Evolutionary conservation across 2,797 vertebrate species (phyloP), one percentile per base, ranked within the genome.

Genomic region (Meriones psammophilus): DNA sequence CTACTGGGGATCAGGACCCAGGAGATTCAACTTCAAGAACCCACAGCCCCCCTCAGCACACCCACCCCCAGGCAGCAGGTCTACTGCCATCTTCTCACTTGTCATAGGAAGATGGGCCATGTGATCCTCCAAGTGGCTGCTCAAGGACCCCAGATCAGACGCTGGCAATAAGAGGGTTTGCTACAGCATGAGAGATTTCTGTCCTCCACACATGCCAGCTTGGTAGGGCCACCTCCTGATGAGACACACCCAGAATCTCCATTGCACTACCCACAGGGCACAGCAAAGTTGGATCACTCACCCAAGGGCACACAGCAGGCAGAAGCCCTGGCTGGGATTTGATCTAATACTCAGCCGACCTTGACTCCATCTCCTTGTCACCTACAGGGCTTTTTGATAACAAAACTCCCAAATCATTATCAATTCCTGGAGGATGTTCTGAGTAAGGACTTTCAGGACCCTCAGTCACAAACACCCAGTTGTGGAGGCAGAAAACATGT

Each of bases 171-270:
- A 26, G 7, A 33, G 64, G 36, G 8, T 5, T 33, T 42, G 68
- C 15, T 33, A 1, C 1, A 15, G 13, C 20, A 2, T 39, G 46
- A 36, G 36, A 4, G 42, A 26, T 50, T 46, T 33, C 83, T 84
- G 79, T 26, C 60, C 17, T 46, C 62, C 60, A 66, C 39, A 30
- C 15, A 7, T 20, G 8, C 62, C 5, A 1, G 28, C 39, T 46
- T 10, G 12, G 15, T 22, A 60, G 8, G 0, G 9, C 9, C 18
- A 39, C 46, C 50, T 26, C 22, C 1, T 0, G 0, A 39, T 28
- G 36, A 18, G n/a, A 26, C 69, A 88, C 66, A n/a, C 18, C 5
- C 1, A 5, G 79, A 81, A 10, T 30, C 26, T 39, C 4, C 18
- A 9, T 33, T 73, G 58, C 68, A 17, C n/a, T 81, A 81, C 85